Evolutionary conservation across 1,140 invertebrate genomes (phyloP).

Genomic region (Phymastichus coffea): DNA sequence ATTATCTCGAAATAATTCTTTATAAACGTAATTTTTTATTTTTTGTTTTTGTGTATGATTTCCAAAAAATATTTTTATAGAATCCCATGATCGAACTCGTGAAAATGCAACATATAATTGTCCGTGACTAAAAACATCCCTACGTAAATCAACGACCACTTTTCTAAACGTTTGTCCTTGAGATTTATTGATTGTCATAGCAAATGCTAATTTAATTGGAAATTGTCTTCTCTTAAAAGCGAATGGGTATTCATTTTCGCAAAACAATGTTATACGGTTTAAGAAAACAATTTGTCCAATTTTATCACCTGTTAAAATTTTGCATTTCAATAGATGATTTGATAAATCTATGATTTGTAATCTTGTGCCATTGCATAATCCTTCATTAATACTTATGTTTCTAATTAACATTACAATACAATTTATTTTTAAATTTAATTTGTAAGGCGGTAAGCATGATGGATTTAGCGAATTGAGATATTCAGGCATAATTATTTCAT

Average conservation of each 20-base stretch:
- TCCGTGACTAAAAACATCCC: constrained; percentile 5
- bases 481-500: neutral
- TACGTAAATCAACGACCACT: neutral
- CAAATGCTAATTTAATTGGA: constrained; percentile 1
- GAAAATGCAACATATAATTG: too few species aligned
- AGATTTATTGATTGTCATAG: constrained; percentile 5
- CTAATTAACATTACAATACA: neutral
- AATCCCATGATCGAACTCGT: too few species aligned
- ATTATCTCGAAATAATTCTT: too few species aligned
- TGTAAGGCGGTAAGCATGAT: neutral
- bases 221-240: neutral
- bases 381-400: neutral
- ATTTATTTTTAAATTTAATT: neutral
- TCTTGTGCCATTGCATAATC: neutral
- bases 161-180: neutral
- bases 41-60: too few species aligned
- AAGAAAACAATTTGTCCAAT: constrained; percentile 11
- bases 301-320: constrained; percentile 2
- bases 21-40: too few species aligned
- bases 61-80: too few species aligned
- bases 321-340: neutral
- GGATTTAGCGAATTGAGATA: neutral
- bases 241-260: constrained; percentile 1
- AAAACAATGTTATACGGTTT: neutral
- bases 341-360: neutral